phyloP scores from a whole-genome alignment of 2,113 vertebrate genomes.

The Vulpes ferrilata region DNA sequence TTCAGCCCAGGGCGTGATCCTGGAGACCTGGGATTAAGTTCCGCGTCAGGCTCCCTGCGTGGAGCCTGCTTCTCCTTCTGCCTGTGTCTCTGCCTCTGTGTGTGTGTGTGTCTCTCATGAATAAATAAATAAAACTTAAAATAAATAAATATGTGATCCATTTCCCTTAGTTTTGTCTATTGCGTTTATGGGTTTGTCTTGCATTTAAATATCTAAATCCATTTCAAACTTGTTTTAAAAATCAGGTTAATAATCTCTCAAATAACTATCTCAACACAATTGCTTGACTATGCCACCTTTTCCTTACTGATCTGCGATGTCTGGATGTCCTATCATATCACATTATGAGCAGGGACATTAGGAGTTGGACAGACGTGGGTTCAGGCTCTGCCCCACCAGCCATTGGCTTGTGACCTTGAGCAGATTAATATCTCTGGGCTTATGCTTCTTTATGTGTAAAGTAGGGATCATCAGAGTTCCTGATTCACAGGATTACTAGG shows the following conservation, averaged over 20 bases:
- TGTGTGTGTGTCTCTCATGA: background rate
- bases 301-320: background rate
- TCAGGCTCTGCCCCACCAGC: background rate
- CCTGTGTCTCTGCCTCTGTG: too few relatives aligned
- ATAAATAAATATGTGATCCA: too few relatives aligned
- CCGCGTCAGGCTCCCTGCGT: rapidly evolving
- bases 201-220: background rate
- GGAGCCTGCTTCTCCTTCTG: background rate
- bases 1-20: background rate
- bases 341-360: background rate
- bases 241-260: background rate
- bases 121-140: background rate
- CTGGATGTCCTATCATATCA: rapidly evolving
- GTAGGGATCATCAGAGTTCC: background rate
- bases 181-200: background rate
- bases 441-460: background rate
- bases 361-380: background rate
- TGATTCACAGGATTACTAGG: background rate
- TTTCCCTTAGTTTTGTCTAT: background rate
- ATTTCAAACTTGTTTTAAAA: conserved; percentile 2
- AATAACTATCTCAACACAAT: background rate
- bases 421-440: background rate
- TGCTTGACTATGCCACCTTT: background rate
- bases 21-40: background rate
- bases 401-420: background rate